Conservation (phyloP, 1,140 invertebrate genomes). For the Adelges cooleyi region DNA sequence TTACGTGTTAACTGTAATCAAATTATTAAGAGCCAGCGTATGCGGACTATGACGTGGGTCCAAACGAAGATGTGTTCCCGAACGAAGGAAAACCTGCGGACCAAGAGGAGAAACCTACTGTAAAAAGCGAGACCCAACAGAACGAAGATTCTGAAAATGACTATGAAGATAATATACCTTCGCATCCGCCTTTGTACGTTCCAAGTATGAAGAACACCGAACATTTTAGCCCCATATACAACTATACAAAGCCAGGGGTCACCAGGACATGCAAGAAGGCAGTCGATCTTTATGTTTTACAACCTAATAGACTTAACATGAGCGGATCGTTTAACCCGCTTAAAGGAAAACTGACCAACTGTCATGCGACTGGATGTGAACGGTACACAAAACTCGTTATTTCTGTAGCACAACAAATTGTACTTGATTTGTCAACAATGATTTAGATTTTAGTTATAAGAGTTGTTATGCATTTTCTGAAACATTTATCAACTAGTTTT, state of each 20-base stretch:
- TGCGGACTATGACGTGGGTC: background rate
- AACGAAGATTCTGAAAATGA: conserved; percentile 27
- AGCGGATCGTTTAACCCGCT: conserved; percentile 61
- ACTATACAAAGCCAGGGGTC: conserved; percentile 34
- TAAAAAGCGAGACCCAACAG: conserved; percentile 37
- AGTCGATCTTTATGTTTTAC: conserved; percentile 73
- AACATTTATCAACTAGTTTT: too few species aligned
- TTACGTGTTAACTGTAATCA: too few species aligned
- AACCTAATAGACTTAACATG: conserved; percentile 65
- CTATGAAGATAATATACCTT: conserved; percentile 29
- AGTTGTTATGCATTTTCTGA: too few species aligned
- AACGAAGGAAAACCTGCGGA: conserved; percentile 35
- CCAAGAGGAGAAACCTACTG: conserved; percentile 36
- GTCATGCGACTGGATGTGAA: conserved; percentile 77
- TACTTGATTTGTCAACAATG: too few species aligned
- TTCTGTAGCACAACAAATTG: too few species aligned
- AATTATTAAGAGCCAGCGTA: background rate
- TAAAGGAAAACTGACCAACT: conserved; percentile 82
- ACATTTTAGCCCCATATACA: conserved; percentile 36
- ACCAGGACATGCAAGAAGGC: conserved; percentile 69
- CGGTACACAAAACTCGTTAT: conserved; percentile 52
- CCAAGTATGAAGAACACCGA: conserved; percentile 37
- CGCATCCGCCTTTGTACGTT: conserved; percentile 36
- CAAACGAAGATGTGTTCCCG: conserved; percentile 35
- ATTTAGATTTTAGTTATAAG: too few species aligned